Evolutionary conservation across 2,113 vertebrate genomes (phyloP).

Genomic region (Eclectus roratus): DNA sequence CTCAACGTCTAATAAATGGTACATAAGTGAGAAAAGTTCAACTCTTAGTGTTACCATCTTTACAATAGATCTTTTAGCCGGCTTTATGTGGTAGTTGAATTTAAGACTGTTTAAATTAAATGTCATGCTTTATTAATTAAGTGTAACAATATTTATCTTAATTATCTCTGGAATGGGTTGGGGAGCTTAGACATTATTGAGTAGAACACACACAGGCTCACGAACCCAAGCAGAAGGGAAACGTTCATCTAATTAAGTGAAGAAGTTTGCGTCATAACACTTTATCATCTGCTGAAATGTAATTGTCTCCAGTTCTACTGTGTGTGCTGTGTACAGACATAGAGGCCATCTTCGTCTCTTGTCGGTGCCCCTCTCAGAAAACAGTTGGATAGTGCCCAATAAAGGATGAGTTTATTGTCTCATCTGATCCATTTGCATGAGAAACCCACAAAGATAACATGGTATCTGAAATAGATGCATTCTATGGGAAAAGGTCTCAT

Average conservation of each 20-base stretch:
- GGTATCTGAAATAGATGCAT: background rate
- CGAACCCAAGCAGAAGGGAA: background rate
- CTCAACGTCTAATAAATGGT: background rate
- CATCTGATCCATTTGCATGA: background rate
- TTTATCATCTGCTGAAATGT: background rate
- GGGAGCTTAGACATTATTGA: background rate
- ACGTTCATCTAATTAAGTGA: background rate
- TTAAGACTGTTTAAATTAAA: slow-evolving; percentile 12
- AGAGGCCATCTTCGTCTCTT: background rate
- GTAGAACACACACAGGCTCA: background rate
- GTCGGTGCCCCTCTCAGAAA: background rate
- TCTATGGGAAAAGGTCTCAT: background rate
- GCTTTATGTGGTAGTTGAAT: background rate
- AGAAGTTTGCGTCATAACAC: background rate
- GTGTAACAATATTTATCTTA: slow-evolving; percentile 13
- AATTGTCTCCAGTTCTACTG: background rate
- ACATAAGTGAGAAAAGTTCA: background rate
- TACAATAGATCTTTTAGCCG: background rate
- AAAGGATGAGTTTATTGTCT: background rate
- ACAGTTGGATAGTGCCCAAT: background rate
- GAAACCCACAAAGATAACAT: background rate
- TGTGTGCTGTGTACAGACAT: background rate
- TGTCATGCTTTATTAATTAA: background rate
- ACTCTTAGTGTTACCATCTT: background rate
- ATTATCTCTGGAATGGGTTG: background rate